Percentiles rank a stretch among this genome's conserved stretches.
Conservation (phyloP, 2,888 invertebrate genomes). For the Hartigia nigra region DNA sequence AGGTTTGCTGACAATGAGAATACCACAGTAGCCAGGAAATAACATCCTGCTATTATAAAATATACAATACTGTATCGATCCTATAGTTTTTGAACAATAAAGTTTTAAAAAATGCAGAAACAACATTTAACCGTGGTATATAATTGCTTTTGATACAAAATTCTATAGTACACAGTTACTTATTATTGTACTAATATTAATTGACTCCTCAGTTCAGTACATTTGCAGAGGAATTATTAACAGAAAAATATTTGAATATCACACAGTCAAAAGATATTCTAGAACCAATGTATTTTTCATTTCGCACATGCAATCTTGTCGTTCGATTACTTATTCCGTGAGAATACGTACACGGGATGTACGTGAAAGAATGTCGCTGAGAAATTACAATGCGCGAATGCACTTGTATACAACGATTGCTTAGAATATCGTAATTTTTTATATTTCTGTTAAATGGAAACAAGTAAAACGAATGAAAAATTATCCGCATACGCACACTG, state of each 20-base stretch:
- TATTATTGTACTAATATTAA: background rate
- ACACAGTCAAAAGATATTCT: background rate
- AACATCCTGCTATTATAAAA: background rate
- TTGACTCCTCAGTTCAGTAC: background rate
- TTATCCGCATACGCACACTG: background rate
- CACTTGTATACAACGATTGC: background rate
- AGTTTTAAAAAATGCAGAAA: background rate
- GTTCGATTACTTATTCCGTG: background rate
- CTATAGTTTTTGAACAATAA: background rate
- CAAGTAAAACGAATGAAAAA: background rate
- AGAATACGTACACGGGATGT: background rate
- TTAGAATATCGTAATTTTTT: background rate
- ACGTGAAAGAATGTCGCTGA: background rate
- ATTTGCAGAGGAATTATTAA: background rate
- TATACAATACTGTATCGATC: no score
- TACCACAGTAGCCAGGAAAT: background rate
- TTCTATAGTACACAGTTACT: background rate
- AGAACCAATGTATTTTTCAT: background rate
- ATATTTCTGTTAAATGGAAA: background rate
- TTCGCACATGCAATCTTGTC: background rate
- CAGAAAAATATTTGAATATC: background rate
- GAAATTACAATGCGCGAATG: background rate
- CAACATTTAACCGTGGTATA: background rate
- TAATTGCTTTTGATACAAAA: background rate
- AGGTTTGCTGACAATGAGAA: background rate